phyloP scores from a whole-genome alignment of 2,113 vertebrate species.

The Callopanchax toddi region DNA sequence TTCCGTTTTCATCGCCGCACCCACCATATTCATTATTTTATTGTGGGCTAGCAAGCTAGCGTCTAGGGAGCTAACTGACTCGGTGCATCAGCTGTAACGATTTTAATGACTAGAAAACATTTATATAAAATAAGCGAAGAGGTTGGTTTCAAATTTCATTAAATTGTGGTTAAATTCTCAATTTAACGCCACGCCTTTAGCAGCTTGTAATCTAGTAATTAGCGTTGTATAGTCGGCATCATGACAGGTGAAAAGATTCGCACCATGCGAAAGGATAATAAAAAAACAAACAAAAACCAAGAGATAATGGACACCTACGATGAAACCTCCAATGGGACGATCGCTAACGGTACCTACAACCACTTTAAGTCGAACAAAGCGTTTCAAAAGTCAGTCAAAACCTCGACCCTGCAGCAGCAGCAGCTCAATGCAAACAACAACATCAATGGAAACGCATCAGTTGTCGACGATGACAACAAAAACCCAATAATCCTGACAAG shows the following conservation, averaged over 20 bases:
- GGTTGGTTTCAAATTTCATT: neutral
- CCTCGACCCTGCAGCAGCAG: slow-evolving; percentile 64
- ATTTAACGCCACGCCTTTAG: neutral
- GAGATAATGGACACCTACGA: slow-evolving; percentile 85
- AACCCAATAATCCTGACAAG: slow-evolving; percentile 73
- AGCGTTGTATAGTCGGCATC: slow-evolving; percentile 14
- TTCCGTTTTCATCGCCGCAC: slow-evolving; percentile 65
- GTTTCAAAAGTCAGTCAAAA: slow-evolving; percentile 70
- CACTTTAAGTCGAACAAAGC: slow-evolving; percentile 77
- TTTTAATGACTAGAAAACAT: slow-evolving; percentile 1
- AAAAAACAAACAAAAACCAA: slow-evolving; percentile 86
- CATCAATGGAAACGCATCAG: slow-evolving; percentile 61
- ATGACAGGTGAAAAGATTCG: slow-evolving; percentile 95
- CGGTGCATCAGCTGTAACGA: slow-evolving; percentile 32
- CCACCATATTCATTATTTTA: slow-evolving; percentile 47
- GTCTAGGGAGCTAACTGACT: slow-evolving; percentile 22
- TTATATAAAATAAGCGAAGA: neutral
- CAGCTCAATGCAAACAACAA: slow-evolving; percentile 77
- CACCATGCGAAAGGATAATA: slow-evolving; percentile 87
- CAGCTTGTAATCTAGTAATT: slow-evolving; percentile 2
- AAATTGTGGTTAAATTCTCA: slow-evolving; percentile 7
- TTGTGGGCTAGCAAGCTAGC: slow-evolving; percentile 43
- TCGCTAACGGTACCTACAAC: slow-evolving; percentile 61
- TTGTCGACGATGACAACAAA: slow-evolving; percentile 72
- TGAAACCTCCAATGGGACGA: slow-evolving; percentile 81